Conservation (phyloP, 2,113 vertebrate genomes). For the Dipodomys stephensi region DNA sequence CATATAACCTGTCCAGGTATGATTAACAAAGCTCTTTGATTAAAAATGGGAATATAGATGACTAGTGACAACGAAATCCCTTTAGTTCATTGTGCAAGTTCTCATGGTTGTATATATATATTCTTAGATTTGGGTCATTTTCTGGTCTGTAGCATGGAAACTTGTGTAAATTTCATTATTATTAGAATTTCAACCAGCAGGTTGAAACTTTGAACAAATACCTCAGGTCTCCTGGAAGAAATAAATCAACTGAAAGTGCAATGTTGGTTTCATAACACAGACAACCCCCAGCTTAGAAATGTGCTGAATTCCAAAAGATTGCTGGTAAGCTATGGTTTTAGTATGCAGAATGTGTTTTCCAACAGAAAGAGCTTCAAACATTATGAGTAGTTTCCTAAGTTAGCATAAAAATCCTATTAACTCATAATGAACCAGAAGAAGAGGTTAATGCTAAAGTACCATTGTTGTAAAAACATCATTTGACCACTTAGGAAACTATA, state of each 20-base stretch:
- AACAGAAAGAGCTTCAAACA: constrained; percentile 5
- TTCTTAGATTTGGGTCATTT: constrained; percentile 55
- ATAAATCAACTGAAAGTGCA: constrained; percentile 40
- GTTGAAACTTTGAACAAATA: constrained; percentile 70
- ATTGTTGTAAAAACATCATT: background rate
- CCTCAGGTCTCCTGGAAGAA: constrained; percentile 54
- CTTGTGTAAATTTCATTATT: constrained; percentile 62
- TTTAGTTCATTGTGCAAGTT: background rate
- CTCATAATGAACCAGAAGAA: constrained; percentile 28
- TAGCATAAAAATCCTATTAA: constrained; percentile 37
- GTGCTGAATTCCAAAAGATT: background rate
- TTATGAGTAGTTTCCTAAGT: constrained; percentile 13
- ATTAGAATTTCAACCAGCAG: constrained; percentile 64
- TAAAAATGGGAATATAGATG: constrained; percentile 55
- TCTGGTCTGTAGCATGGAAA: constrained; percentile 25
- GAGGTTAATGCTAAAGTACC: background rate
- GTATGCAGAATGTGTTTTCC: constrained; percentile 46
- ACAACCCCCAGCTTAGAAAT: background rate
- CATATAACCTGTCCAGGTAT: constrained; percentile 44
- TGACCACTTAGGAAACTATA: background rate
- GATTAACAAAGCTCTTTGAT: constrained; percentile 72
- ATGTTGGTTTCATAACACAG: background rate
- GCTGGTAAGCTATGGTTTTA: background rate
- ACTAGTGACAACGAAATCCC: constrained; percentile 41
- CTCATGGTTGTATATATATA: background rate